A percentile compares a stretch with the other conserved stretches of the same genome.
Conservation (phyloP, 2,888 invertebrate genomes). For the Ornithoptera alexandrae region DNA sequence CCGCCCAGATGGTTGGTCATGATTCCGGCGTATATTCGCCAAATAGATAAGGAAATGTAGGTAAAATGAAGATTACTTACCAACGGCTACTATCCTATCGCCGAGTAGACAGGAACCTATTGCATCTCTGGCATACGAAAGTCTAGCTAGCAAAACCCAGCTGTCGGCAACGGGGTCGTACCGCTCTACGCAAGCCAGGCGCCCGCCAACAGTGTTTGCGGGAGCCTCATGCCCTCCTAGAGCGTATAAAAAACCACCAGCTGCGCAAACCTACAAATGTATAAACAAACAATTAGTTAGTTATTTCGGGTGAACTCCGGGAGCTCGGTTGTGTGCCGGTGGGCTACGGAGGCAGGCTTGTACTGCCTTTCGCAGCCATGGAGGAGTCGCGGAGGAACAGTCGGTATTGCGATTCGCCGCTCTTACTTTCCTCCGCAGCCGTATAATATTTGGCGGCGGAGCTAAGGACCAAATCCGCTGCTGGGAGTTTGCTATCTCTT, state of each 20-base stretch:
- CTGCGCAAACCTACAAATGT: constrained; percentile 83
- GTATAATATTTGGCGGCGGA: too few relatives aligned
- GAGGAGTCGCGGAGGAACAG: too few relatives aligned
- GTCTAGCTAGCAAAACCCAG: constrained; percentile 91
- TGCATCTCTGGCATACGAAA: constrained; percentile 92
- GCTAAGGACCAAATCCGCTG: too few relatives aligned
- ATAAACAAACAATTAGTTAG: neutral
- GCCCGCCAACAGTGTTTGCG: constrained; percentile 84
- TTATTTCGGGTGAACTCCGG: neutral
- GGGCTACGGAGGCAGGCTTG: too few relatives aligned
- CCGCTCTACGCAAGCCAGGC: constrained; percentile 94
- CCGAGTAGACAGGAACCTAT: constrained; percentile 93
- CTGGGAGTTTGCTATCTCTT: too few relatives aligned
- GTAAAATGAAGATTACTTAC: constrained; percentile 73
- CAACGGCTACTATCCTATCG: constrained; percentile 88
- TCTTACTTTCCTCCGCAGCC: too few relatives aligned
- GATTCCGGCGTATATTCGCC: too few relatives aligned
- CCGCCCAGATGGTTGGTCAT: too few relatives aligned
- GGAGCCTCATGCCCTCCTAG: constrained; percentile 97
- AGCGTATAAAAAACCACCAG: constrained; percentile 93
- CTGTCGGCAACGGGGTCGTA: constrained; percentile 89
- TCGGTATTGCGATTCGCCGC: too few relatives aligned
- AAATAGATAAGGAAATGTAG: too few relatives aligned
- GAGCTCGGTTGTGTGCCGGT: too few relatives aligned
- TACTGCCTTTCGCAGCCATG: too few relatives aligned